A percentile compares a stretch with the other conserved stretches of the same genome.
These are phyloP conservation scores for Trochalopteron elliotii DNA, from an alignment of 2,113 vertebrate genomes.

Conservation along the genomic window DNA sequence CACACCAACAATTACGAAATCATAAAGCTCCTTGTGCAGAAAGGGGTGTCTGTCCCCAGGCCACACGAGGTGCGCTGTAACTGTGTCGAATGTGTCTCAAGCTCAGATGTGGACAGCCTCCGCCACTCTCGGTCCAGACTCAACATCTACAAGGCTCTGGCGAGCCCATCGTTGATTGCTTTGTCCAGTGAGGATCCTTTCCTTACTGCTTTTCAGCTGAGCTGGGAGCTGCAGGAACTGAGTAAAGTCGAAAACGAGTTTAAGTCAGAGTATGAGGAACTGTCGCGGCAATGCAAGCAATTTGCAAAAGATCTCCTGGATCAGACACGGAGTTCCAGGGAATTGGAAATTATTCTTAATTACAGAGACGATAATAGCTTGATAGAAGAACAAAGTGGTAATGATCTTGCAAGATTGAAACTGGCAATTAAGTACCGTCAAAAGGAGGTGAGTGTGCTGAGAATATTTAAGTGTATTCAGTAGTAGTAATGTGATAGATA, in stretches of 20 bases:
- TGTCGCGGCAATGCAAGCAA: slow-evolving; percentile 88
- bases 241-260: slow-evolving; percentile 98
- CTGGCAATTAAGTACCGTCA: slow-evolving; percentile 97
- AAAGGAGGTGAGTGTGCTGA: slow-evolving; percentile 88
- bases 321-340: slow-evolving; percentile 94
- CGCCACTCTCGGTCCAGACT: slow-evolving; percentile 93
- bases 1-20: slow-evolving; percentile 99
- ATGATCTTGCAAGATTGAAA: slow-evolving; percentile 93
- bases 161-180: slow-evolving; percentile 91
- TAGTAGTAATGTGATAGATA: slow-evolving; percentile 16
- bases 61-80: slow-evolving; percentile 95
- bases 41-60: slow-evolving; percentile 92
- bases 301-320: slow-evolving; percentile 97
- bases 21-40: slow-evolving; percentile 93
- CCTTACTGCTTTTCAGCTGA: slow-evolving; percentile 93
- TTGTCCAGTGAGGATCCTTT: slow-evolving; percentile 97
- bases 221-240: slow-evolving; percentile 95
- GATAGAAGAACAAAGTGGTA: slow-evolving; percentile 85
- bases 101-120: slow-evolving; percentile 91
- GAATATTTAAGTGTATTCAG: slow-evolving; percentile 17
- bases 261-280: slow-evolving; percentile 93
- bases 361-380: slow-evolving; percentile 89
- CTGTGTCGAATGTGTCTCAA: slow-evolving; percentile 91
- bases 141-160: slow-evolving; percentile 93
- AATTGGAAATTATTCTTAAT: slow-evolving; percentile 95